Conservation (phyloP, 53 echinoderm and acorn worm species). For the Mesocentrotus franciscanus region DNA sequence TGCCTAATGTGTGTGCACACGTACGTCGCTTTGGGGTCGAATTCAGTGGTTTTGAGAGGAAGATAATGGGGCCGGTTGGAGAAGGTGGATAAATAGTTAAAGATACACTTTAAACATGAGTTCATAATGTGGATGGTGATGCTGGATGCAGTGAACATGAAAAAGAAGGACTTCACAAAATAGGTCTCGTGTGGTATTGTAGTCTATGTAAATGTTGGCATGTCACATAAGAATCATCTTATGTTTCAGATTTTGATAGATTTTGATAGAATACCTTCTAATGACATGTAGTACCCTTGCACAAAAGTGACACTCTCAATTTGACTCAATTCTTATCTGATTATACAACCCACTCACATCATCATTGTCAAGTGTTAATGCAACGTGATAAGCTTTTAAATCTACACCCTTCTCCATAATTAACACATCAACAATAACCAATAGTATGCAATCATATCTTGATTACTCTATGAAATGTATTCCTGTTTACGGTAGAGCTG, state of each 20-base stretch:
- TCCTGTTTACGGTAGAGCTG: background rate
- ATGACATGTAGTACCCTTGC: background rate
- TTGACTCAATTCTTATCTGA: background rate
- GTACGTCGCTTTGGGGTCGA: slow-evolving; percentile 13
- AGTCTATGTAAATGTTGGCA: background rate
- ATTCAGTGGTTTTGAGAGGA: slow-evolving; percentile 16
- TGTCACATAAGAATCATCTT: background rate
- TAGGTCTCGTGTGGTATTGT: background rate
- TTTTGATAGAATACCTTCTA: background rate
- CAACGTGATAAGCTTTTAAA: slow-evolving; percentile 28
- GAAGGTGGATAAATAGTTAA: slow-evolving; percentile 1
- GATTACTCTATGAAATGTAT: background rate
- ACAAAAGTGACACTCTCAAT: background rate
- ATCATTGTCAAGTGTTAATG: slow-evolving; percentile 25
- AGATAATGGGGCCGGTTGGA: background rate
- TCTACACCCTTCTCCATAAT: background rate
- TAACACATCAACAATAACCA: slow-evolving; percentile 22
- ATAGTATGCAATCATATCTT: slow-evolving; percentile 18
- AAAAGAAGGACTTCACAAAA: background rate
- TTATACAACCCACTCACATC: background rate
- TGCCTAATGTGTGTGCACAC: slow-evolving; percentile 42
- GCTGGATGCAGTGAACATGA: background rate
- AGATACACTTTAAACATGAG: background rate
- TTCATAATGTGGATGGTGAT: background rate
- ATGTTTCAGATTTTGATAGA: background rate